Base-by-base conservation (phyloP, 2,888 invertebrate species). In the Melinopterus prodromus region DNA sequence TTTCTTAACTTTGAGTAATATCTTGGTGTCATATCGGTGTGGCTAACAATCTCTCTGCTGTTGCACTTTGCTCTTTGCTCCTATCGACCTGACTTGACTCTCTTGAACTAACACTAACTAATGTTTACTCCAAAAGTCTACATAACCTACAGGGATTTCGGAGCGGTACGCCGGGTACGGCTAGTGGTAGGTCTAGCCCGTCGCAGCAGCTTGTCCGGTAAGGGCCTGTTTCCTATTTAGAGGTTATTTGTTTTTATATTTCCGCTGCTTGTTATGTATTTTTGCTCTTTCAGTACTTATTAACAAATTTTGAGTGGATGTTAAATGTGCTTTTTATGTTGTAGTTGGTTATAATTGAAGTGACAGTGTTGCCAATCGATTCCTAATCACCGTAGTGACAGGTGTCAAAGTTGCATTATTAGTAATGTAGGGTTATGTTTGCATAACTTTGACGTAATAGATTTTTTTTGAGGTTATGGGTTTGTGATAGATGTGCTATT, bases 151-250 rank as follows among this genome's bases (percentile, higher is more conserved):
- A 35, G 37, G 74, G 74, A 74, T 37, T 16, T 7, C 37, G 35
- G 36, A 36, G 37, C 35, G 35, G 37, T 84, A 86, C 87, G 81
- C 85, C 87, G 82, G 85, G 87, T 81, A 86, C 87, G 81, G 84
- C 87, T 83, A 85, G 85, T 81, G 88, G 88, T 84, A 86, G 88
- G 83, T 86, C 87, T 84, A 89, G 88, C 85, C 88, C 88, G 77
- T 86, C 87, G 53, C 81, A 83, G 78, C 81, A 83, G 69, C 84
- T 84, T 78, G 83, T 86, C 79, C 85, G 86, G 86, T 86, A 85
- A 85, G 86, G 80, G 70, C 6, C 16, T 71, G 38, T 78, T 77
- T 78, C 16, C 53, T n/a, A 7, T 70, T 71, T 6, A 69, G 16
- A n/a, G 5, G 71, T 71, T 71, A 5, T 71, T 14, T n/a, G n/a